Base-by-base conservation (phyloP, 2,113 vertebrate genomes). In the Argyrosomus japonicus region DNA sequence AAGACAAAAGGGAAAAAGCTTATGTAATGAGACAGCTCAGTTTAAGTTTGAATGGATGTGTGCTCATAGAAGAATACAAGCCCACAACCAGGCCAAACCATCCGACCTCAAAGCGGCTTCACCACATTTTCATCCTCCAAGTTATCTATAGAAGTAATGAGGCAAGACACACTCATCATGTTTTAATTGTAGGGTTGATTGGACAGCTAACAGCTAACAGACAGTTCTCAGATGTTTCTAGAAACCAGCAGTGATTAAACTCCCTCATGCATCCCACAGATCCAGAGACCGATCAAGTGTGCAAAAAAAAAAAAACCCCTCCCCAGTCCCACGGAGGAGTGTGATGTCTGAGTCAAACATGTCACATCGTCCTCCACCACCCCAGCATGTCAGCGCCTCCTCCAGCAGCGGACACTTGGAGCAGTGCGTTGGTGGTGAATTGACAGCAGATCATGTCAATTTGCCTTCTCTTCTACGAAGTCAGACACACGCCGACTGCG, bases 311-410 rank as follows among this genome's bases (percentile, higher is more conserved):
- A 40, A 36, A 36, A 7, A 36, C 1, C 23, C 50, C 51, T 40
- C 32, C 53, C 56, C 21, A 1, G 25, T 54, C 47, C 25, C 43
- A 25, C 3, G 19, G 61, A 83, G 18, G 79, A 81, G 79, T 73
- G 77, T 70, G 77, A 77, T 58, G 40, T 68, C 74, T 61, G 67
- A 69, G 54, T 65, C 69, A 72, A 74, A 85, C 79, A 65, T 47
- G 58, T 72, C 72, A 78, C 69, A 65, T 69, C 51, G 2, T 84
- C 65, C n/a, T 14, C 54, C 6, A 21, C 19, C 19, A 19, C 21
- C n/a, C 23, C 54, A 13, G 79, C 65, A 47, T 51, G 70, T 47
- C 17, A 2, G 10, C 9, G 29, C 62, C 57, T 45, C 62, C 72
- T 75, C 47, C 70, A 32, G 53, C 70, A 32, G 53, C 43, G 25